Evolutionary conservation across 2,113 vertebrate species (phyloP).

Genomic region (Scolopax mira): DNA sequence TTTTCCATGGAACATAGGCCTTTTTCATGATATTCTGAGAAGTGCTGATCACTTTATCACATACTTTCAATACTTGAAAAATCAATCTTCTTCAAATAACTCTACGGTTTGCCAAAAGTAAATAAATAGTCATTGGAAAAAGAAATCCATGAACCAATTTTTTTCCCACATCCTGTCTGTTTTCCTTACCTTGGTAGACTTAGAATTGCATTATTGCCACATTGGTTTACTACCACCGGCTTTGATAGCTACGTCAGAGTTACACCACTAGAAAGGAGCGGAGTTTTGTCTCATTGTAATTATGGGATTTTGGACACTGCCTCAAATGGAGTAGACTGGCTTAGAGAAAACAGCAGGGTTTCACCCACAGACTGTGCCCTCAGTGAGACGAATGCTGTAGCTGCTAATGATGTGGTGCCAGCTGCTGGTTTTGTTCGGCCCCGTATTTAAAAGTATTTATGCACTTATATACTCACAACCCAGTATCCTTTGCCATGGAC

Average conservation of each 20-base stretch:
- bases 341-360: neutral
- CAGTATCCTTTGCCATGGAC: neutral
- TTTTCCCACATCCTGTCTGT: neutral
- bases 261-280: neutral
- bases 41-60: neutral
- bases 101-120: neutral
- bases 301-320: neutral
- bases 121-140: neutral
- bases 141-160: neutral
- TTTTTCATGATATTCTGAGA: conserved; percentile 4
- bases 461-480: neutral
- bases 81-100: neutral
- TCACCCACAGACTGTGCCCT: neutral
- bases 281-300: neutral
- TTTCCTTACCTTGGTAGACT: neutral
- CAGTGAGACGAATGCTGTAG: neutral
- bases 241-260: neutral
- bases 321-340: neutral
- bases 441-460: neutral
- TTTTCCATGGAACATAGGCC: neutral
- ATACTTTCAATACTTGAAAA: neutral
- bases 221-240: neutral
- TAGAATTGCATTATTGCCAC: neutral
- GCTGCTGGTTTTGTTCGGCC: neutral
- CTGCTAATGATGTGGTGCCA: neutral